Base-by-base conservation (phyloP, 2,797 vertebrate genomes). In the Chelmon rostratus region DNA sequence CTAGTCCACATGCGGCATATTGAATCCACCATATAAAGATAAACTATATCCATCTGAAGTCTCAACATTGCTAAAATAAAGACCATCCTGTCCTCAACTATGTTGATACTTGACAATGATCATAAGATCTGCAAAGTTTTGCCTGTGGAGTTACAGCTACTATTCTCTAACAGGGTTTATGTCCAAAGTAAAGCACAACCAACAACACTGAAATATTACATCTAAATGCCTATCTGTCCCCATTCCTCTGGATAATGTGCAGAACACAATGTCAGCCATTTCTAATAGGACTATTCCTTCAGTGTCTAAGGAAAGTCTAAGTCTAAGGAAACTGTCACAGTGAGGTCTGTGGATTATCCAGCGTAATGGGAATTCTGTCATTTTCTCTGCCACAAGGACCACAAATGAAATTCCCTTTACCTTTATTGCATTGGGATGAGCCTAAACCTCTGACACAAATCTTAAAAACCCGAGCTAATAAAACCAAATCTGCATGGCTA, bases 1-100 rank as follows among this genome's bases (percentile, higher is more conserved):
- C 62, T 50, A 54, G 18, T 40, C 59, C 50, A 75, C 37, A 64
- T 37, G 58, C 12, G 63, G 31, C 50, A 74, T 25, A 35, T 8
- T 71, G 31, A 53, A 53, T 67, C 16, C 25, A 42, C 44, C 54
- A 59, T 33, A 19, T 25, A 46, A 46, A 37, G 18, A 72, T n/a
- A 46, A 38, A 38, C 11, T 11, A 9, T 28, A 44, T 33, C 6
- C 15, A 61, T 13, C 40, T n/a, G 18, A 73, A 35, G 44, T 53
- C 2, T 63, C 31, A 47, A 13, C 18, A n/a, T 62, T 68, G n/a
- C 1, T 37, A 46, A 59, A 42, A 11, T 8, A 37, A 50, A 15
- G 9, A 13, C 3, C 46, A 40, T 28, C 35, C 19, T 21, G 40
- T 42, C 75, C 13, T 57, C 38, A 28, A 28, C 67, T 40, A 23